These are phyloP conservation scores for Sarcophilus harrisii DNA, from an alignment of 2,797 vertebrate species.

Conservation along the genomic window DNA sequence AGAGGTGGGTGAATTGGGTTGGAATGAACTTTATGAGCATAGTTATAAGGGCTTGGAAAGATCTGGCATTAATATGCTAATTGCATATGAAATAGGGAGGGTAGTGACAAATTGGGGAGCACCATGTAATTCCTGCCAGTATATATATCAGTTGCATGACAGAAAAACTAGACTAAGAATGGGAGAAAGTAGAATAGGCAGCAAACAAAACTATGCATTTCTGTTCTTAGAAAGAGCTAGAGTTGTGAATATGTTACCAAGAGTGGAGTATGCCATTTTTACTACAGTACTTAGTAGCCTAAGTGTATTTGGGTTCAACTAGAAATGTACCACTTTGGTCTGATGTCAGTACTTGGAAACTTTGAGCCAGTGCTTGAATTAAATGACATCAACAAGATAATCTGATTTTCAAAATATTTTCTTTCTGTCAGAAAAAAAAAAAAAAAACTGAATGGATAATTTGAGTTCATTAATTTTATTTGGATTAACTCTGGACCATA, in stretches of 20 bases:
- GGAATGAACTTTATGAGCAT: background rate
- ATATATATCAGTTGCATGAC: background rate
- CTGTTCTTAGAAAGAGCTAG: background rate
- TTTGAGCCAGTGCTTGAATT: conserved; percentile 82
- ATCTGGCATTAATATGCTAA: background rate
- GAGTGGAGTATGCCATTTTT: background rate
- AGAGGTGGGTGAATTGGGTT: background rate
- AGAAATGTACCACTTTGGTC: conserved; percentile 73
- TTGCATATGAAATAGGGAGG: background rate
- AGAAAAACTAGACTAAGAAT: background rate
- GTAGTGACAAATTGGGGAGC: background rate
- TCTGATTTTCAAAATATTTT: conserved; percentile 82
- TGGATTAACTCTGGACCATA: conserved; percentile 86
- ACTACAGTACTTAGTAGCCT: conserved; percentile 19
- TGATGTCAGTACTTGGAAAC: conserved; percentile 80
- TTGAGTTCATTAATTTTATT: conserved; percentile 87
- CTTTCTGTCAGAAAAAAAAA: conserved; percentile 82
- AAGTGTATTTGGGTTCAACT: conserved; percentile 64
- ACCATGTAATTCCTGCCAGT: background rate
- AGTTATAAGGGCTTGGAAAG: background rate
- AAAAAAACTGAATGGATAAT: conserved; percentile 85
- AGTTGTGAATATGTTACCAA: conserved; percentile 6
- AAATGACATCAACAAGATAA: conserved; percentile 84
- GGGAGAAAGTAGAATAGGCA: background rate
- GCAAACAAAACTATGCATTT: background rate